Conservation (phyloP, 2,888 invertebrate species). For the Resseliella maxima region DNA sequence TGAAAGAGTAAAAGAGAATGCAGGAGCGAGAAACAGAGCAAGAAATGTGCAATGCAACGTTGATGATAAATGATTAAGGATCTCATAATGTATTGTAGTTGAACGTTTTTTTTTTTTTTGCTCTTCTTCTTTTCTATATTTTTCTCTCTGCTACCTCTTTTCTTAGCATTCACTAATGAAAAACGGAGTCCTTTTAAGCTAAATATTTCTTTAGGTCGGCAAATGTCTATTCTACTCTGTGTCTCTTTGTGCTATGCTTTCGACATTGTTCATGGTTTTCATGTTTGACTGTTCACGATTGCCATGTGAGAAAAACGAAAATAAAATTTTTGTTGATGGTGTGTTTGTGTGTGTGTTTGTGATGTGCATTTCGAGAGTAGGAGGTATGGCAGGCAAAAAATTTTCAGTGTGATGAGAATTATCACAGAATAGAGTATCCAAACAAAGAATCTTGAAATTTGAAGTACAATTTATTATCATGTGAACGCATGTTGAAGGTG, state of each 20-base stretch:
- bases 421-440: conserved; percentile 28
- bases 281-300: background rate
- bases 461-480: conserved; percentile 38
- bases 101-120: background rate
- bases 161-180: conserved; percentile 42
- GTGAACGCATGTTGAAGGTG: conserved; percentile 38
- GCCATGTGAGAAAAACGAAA: background rate
- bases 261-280: background rate
- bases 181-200: conserved; percentile 37
- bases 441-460: conserved; percentile 12
- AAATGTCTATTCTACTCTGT: background rate
- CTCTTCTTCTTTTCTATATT: background rate
- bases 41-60: conserved; percentile 47
- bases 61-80: conserved; percentile 53
- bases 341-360: no score
- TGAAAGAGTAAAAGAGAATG: background rate
- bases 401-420: conserved; percentile 3
- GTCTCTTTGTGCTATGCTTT: background rate
- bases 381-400: background rate
- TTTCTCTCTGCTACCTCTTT: conserved; percentile 37
- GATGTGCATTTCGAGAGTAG: background rate
- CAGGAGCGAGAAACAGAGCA: background rate
- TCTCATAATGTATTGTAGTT: conserved; percentile 49
- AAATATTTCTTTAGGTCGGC: conserved; percentile 31
- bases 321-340: no score